Evolutionary conservation across 2,888 invertebrate species (phyloP), one percentile per base, ranked within the genome.

Genomic region (Eudiplozoon nipponicum): DNA sequence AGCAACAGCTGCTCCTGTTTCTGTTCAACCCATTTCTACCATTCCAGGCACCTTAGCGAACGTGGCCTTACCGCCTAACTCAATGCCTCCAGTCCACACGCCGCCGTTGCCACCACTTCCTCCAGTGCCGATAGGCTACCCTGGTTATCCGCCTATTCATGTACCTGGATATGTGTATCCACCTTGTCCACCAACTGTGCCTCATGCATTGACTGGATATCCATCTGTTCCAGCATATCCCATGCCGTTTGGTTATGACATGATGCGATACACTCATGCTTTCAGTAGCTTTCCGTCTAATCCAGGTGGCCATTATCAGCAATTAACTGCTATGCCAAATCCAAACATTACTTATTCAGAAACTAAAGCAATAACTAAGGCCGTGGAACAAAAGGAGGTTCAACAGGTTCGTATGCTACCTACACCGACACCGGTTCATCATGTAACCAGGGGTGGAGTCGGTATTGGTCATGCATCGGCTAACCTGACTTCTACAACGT

Each of bases 181-280:
- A 26, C 9, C 9, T 11, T 9, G 26, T 26, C 26, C 9, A 26
- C 26, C 26, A 9, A 26, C 11, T 26, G 26, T 9, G 11, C 26
- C 26, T 9, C 9, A 11, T 26, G 9, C 26, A 11, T 9, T 26
- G 26, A 11, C 9, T 11, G 26, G 26, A 26, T 11, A 9, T 9
- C 26, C 26, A 26, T 26, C 11, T 26, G 26, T 26, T 26, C 26
- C 26, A 26, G 4, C n/a, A 38, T 34, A 34, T 13, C 18, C 29
- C 13, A 11, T 28, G 34, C 15, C 29, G 38, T 34, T 28, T 38
- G 3, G 38, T 38, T 17, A n/a, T 38, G 18, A 34, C 34, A 17
- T 34, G 31, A 5, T 15, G 9, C n/a, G n/a, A n/a, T n/a, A n/a
- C n/a, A n/a, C n/a, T n/a, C n/a, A n/a, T n/a, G n/a, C n/a, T n/a